Base-by-base conservation (phyloP, 2,888 invertebrate species). In the Dolomedes plantarius region DNA sequence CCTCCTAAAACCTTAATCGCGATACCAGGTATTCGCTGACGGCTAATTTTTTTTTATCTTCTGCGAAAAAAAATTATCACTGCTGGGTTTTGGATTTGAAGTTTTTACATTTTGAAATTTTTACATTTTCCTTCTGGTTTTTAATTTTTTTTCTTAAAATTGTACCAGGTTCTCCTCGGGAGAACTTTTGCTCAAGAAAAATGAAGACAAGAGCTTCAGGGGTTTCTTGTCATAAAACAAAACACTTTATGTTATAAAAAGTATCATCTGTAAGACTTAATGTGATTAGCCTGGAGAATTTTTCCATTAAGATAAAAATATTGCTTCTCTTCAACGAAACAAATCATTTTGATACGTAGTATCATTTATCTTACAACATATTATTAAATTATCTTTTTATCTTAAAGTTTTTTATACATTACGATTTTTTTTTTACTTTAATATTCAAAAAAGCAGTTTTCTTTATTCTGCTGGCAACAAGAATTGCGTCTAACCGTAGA, bases 251-350 rank as follows among this genome's bases (percentile, higher is more conserved):
- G 56, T 23, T 56, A 56, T 56, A 56, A 56, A 56, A 56, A 56
- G 56, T 23, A 56, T 56, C 56, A 56, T 56, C 56, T 23, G 56
- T 56, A 56, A 56, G 56, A 23, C 56, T 19, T 56, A 56, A 56
- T 56, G 56, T 23, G 19, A 56, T 56, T 56, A 56, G 56, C 56
- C 56, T 23, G 56, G 23, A 56, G 56, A 56, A 56, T 56, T 56
- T 56, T 56, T 56, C 56, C 56, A 56, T 56, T 56, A 56, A 56
- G 56, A 56, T 56, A 56, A 56, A 56, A 23, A 56, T 56, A 56
- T 56, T 56, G 56, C 23, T 56, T 56, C 56, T 56, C 56, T 23
- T 56, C 56, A 23, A 56, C 23, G 56, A 56, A 56, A 56, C 56
- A 56, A 56, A 56, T 56, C 56, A 56, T 23, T 56, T 16, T 23